Conservation (phyloP, 2,888 invertebrate genomes). For the Fragum whitleyi region DNA sequence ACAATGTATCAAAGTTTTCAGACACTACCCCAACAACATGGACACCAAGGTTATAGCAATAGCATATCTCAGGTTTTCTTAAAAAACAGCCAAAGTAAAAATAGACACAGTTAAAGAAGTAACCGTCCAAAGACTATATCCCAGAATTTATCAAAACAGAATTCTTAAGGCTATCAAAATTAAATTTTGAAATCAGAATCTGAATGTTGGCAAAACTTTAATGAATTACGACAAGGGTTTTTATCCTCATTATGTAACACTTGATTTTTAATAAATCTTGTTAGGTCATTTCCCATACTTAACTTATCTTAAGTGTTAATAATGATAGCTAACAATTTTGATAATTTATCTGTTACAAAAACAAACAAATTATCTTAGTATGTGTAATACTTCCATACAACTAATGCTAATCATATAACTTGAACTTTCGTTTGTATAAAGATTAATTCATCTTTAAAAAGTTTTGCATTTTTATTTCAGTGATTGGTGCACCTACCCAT, state of each 20-base stretch:
- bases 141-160: no score
- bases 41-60: no score
- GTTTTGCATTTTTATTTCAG: neutral
- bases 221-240: neutral
- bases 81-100: no score
- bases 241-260: neutral
- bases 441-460: neutral
- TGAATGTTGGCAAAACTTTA: no score
- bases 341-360: neutral
- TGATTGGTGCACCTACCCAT: neutral
- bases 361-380: neutral
- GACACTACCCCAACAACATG: no score
- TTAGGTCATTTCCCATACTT: neutral
- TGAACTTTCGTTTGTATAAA: neutral
- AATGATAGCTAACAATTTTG: neutral
- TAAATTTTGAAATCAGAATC: no score
- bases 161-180: no score
- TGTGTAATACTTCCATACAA: no score
- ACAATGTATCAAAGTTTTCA: no score
- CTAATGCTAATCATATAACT: neutral
- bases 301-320: neutral
- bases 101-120: no score
- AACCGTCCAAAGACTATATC: no score
- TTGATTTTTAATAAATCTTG: neutral
- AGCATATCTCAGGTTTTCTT: no score